Evolutionary conservation across 2,888 invertebrate genomes (phyloP), one percentile per base, ranked within the genome.

Genomic region (Calameuta idolon): DNA sequence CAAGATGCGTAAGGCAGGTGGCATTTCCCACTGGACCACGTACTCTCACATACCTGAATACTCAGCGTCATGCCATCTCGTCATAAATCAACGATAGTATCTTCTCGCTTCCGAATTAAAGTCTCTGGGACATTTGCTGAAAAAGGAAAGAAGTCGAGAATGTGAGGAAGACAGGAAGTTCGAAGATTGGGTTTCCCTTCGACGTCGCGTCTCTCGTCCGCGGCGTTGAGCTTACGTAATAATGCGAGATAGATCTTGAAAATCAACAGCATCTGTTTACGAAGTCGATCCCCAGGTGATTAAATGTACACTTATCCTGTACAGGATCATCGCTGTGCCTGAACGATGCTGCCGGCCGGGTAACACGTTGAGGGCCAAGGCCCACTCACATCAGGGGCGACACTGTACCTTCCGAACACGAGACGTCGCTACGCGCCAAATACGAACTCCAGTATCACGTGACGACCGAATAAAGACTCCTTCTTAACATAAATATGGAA

Each of bases 71-170:
- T 12, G 33, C 23, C 9, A 55, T 15, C 31, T 71, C 12, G 71
- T 34, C 71, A 23, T 71, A 71, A 71, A 71, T 71, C 71, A 71
- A 15, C 71, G 71, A 71, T 34, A 71, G 31, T 31, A 34, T 71
- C 71, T 71, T 71, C 71, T 71, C 71, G 71, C 71, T 71, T 71
- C 71, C 31, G 71, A 71, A 71, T 71, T 71, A 71, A 71, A 31
- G 31, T 31, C 12, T 23, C 71, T n/a, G 23, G 55, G 2, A 55
- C 55, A 9, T 55, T 71, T 23, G 71, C 11, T 23, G 31, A 71
- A 71, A n/a, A 30, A 69, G 12, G 55, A 55, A 23, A 55, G 23
- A 55, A 9, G 9, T 4, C 23, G 55, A 23, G 55, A 55, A 15
- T 55, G 55, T 5, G 55, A 55, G 23, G 23, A 23, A 55, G 55